Base-by-base conservation (phyloP, 2,888 invertebrate species). In the Macrophya alboannulata region DNA sequence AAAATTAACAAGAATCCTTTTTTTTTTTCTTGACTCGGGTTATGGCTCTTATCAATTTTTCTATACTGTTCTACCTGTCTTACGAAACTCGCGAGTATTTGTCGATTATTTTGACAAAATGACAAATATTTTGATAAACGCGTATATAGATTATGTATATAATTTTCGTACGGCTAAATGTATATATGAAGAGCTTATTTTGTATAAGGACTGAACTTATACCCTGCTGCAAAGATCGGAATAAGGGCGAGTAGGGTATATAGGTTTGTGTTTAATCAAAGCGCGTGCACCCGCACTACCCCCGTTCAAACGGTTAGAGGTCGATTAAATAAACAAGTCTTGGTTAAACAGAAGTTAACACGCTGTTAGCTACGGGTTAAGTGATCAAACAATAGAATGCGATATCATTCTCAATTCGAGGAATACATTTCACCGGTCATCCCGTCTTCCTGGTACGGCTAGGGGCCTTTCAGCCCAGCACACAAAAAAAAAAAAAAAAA, bases 301-400 rank as follows among this genome's bases (percentile, higher is more conserved):
- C 74, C 76, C 6, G 84, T 84, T 74, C 48, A 88, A 89, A 89
- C 87, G 89, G 89, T 89, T 88, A 87, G 89, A 89, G 88, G 87
- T 87, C 86, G 87, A 87, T 89, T 89, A 84, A 87, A 89, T 86
- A 89, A 85, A 85, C 85, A 79, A 71, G 85, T 74, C 76, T 82
- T 84, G 88, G 86, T 88, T 88, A 88, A 88, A 89, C 88, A 85
- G 40, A 88, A 86, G 89, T 89, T 87, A 88, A 86, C 89, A 84
- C 84, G 77, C 87, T 86, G 89, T 90, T 90, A 87, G 88, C 48
- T 88, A 89, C 88, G 85, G 85, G 88, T 89, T 90, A 89, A 88
- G 89, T 87, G 89, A 90, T 65, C 89, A 90, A 90, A 90, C 89
- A 89, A 86, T 86, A 89, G 85, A 87, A 89, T 86, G 86, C 86